Evolutionary conservation across 2,888 invertebrate genomes (phyloP), one percentile per base, ranked within the genome.

Genomic region (Caenorhabditis sp.): DNA sequence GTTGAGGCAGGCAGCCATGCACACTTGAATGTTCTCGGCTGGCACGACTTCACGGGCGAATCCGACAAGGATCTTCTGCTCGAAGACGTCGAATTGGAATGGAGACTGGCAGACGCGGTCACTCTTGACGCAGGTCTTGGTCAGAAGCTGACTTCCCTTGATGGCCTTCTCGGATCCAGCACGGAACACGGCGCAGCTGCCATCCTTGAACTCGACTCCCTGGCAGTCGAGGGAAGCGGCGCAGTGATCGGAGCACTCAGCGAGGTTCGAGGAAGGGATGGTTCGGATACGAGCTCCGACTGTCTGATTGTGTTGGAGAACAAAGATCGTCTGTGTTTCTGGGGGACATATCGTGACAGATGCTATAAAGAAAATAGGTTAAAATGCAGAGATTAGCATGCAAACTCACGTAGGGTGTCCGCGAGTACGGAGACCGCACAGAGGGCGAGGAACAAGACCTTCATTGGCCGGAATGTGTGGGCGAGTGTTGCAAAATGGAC

Each of bases 11-110:
- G 85, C 86, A 43, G 88, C 73, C 70, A 89, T 78, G 53, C 87
- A 88, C 7, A 58, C 58, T 58, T 85, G 84, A n/a, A 86, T 80
- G 32, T 79, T 79, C n/a, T 84, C 83, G 41, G 88, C 84, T 24
- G 87, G 79, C 8, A 87, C 88, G 58, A 89, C 89, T 65, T 89
- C 88, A 8, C 89, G 82, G n/a, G 89, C 89, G 71, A 88, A 89
- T 24, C 89, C 89, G 46, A 89, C 87, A 32, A 89, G 81, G 48
- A 89, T 86, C 80, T 86, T 87, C 68, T 88, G 88, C 63, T 87
- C 85, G 77, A 84, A 83, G 37, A 86, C 78, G 56, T 89, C 89
- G 80, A 89, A 89, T 45, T 87, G 86, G 85, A 89, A 89, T 41
- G 89, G 87, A 39, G 88, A 88, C 20, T 84, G 81, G 73, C 89